These are phyloP conservation scores for Neuroterus valhalla DNA, from an alignment of 1,140 invertebrate genomes.

Conservation along the genomic window DNA sequence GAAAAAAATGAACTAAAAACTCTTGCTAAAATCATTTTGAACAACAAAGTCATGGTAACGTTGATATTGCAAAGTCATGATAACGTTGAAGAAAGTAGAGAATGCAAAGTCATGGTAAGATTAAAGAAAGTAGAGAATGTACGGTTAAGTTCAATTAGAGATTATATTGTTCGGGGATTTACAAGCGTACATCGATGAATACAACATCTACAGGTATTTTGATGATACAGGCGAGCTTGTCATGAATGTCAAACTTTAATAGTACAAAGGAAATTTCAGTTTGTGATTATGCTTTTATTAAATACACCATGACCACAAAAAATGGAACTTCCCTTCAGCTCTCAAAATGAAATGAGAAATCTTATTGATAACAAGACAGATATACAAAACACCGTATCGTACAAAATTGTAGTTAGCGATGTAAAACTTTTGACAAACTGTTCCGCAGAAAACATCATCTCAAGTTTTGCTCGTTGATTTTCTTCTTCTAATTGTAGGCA, in stretches of 20 bases:
- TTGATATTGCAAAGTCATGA: too few relatives aligned
- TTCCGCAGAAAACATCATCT: constrained; percentile 12
- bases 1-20: too few relatives aligned
- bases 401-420: constrained; percentile 64
- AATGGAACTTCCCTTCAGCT: constrained; percentile 46
- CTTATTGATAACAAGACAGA: constrained; percentile 62
- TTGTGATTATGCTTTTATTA: constrained; percentile 49
- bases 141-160: constrained; percentile 42
- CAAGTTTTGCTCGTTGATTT: constrained; percentile 3
- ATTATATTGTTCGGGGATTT: constrained; percentile 68
- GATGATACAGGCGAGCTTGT: constrained; percentile 59
- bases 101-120: background rate
- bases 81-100: background rate
- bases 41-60: too few relatives aligned
- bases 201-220: constrained; percentile 63
- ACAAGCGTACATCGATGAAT: constrained; percentile 68
- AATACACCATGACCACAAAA: constrained; percentile 50
- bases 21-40: too few relatives aligned
- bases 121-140: background rate
- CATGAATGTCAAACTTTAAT: constrained; percentile 44
- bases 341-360: constrained; percentile 44
- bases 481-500: background rate
- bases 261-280: constrained; percentile 58
- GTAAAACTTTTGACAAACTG: constrained; percentile 5
- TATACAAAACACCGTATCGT: constrained; percentile 70